Evolutionary conservation across 2,888 invertebrate species (phyloP).

Genomic region (Biston stratarius): DNA sequence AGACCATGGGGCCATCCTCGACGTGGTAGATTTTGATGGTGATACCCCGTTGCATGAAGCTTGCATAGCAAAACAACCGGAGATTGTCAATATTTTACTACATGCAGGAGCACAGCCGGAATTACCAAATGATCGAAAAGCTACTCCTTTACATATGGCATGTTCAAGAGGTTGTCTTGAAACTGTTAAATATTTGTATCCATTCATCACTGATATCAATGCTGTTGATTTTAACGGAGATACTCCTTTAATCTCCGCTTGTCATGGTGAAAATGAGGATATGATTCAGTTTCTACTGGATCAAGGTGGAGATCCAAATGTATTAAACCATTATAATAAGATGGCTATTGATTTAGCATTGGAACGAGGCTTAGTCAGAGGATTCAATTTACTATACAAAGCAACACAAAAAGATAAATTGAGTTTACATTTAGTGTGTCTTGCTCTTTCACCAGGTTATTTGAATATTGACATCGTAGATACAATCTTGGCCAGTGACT

Average conservation of each 20-base stretch:
- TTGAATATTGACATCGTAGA: conserved; percentile 76
- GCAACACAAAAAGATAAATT: conserved; percentile 64
- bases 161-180: conserved; percentile 71
- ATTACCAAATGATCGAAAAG: conserved; percentile 67
- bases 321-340: conserved; percentile 65
- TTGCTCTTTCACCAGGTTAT: conserved; percentile 76
- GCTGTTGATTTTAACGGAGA: conserved; percentile 66
- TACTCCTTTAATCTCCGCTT: conserved; percentile 71
- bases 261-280: conserved; percentile 64
- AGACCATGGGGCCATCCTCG: conserved; percentile 72
- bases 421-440: conserved; percentile 66
- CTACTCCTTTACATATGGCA: conserved; percentile 78
- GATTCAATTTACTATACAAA: conserved; percentile 67
- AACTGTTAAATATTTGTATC: conserved; percentile 64
- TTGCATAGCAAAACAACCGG: conserved; percentile 61
- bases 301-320: conserved; percentile 72
- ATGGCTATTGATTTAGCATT: conserved; percentile 73
- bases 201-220: conserved; percentile 73
- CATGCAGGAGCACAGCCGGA: conserved; percentile 77
- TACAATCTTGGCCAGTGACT: conserved; percentile 67
- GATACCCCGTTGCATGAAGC: conserved; percentile 82
- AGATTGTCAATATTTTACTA: conserved; percentile 66
- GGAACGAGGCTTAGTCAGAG: conserved; percentile 59
- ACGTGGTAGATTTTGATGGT: conserved; percentile 81
- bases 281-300: conserved; percentile 70